Percentiles rank a stretch among this genome's conserved stretches.
These are phyloP conservation scores for Candidula unifasciata DNA, from an alignment of 2,888 invertebrate genomes.

Conservation along the genomic window DNA sequence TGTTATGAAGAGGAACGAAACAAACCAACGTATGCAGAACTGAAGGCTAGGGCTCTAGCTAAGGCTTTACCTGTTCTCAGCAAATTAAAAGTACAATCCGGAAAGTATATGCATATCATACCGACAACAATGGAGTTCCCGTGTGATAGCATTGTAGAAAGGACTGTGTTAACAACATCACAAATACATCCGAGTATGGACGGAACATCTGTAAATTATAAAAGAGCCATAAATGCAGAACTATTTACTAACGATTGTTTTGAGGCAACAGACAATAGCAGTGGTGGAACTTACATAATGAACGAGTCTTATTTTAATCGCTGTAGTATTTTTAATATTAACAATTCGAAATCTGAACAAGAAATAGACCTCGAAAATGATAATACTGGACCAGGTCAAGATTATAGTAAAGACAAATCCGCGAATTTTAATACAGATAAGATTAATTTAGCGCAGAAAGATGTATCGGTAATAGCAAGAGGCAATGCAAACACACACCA, in stretches of 20 bases:
- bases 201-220: too few species aligned
- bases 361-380: not conserved
- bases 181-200: too few species aligned
- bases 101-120: not conserved
- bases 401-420: not conserved
- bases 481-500: not conserved
- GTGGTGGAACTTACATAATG: not conserved
- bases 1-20: not conserved
- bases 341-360: not conserved
- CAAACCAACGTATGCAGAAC: conserved; percentile 7
- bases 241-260: not conserved
- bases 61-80: not conserved
- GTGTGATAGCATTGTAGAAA: too few species aligned
- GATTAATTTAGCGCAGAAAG: not conserved
- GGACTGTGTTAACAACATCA: too few species aligned
- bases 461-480: not conserved
- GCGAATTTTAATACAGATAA: not conserved
- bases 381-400: not conserved
- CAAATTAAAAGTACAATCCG: not conserved
- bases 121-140: too few species aligned
- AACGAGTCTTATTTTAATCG: not conserved
- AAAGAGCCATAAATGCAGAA: too few species aligned
- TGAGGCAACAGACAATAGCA: not conserved
- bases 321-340: not conserved
- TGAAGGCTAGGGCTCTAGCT: conserved; percentile 1